These are phyloP conservation scores for Eclectus roratus DNA, from an alignment of 2,113 vertebrate genomes.

Conservation along the genomic window DNA sequence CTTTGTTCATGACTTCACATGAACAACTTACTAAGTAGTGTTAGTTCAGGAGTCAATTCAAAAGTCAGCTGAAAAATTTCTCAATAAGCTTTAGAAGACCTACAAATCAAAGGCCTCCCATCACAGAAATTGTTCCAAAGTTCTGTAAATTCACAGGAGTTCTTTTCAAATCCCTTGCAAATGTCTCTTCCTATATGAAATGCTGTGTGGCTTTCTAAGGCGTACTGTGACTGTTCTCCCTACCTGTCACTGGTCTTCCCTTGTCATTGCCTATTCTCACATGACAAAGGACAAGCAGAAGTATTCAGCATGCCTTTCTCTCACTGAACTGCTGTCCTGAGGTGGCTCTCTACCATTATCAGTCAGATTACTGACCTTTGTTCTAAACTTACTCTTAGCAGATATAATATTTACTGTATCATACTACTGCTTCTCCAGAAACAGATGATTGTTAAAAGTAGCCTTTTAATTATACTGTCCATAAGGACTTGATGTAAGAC, in stretches of 20 bases:
- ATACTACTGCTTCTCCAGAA: background rate
- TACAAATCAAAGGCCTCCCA: background rate
- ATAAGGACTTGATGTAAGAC: background rate
- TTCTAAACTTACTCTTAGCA: background rate
- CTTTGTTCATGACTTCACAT: background rate
- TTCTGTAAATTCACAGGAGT: background rate
- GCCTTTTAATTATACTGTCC: background rate
- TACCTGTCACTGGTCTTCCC: background rate
- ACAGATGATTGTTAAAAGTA: background rate
- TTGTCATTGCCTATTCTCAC: background rate
- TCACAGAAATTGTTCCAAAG: background rate
- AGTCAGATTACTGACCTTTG: background rate
- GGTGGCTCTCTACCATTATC: background rate
- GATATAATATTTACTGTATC: background rate
- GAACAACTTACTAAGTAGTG: background rate
- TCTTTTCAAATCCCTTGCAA: background rate
- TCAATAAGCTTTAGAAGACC: background rate
- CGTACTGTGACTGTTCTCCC: background rate
- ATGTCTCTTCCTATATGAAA: background rate
- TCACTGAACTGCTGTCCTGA: background rate
- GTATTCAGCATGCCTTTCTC: background rate
- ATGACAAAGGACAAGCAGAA: background rate
- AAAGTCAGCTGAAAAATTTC: background rate
- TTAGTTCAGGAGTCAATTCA: background rate
- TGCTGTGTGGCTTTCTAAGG: background rate